These are phyloP conservation scores for Aspidiotus rigidus DNA, from an alignment of 2,888 invertebrate genomes.

Conservation along the genomic window DNA sequence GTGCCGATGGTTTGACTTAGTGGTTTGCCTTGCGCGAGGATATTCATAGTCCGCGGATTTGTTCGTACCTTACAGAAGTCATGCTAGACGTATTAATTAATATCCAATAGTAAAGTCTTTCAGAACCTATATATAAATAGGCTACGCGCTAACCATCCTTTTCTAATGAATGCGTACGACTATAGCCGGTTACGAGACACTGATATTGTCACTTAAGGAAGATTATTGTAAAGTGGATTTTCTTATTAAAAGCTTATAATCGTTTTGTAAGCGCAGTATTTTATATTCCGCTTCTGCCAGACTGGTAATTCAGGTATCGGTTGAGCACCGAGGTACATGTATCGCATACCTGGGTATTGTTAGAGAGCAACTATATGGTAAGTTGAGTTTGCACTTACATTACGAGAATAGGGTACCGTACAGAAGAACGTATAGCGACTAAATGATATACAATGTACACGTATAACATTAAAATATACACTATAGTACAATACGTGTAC, in stretches of 20 bases:
- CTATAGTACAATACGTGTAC: too few species aligned
- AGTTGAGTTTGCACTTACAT: too few species aligned
- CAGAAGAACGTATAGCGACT: too few species aligned
- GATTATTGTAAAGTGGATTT: slow-evolving; percentile 31
- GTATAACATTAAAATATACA: too few species aligned
- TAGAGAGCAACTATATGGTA: too few species aligned
- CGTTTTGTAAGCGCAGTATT: slow-evolving; percentile 13
- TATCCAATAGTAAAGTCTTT: neutral
- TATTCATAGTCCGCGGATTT: neutral
- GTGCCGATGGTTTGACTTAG: neutral
- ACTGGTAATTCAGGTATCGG: slow-evolving; percentile 24
- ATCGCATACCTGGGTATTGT: too few species aligned
- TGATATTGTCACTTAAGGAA: slow-evolving; percentile 30
- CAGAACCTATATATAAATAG: neutral
- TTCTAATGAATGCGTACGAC: neutral
- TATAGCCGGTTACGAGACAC: slow-evolving; percentile 1
- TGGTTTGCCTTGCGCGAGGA: neutral
- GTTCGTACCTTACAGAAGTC: neutral
- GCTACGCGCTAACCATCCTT: neutral
- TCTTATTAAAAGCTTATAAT: slow-evolving; percentile 29
- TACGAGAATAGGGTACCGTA: too few species aligned
- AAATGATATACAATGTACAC: too few species aligned
- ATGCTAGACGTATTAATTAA: slow-evolving; percentile 2
- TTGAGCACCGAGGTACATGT: neutral
- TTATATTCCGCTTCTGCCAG: neutral